Percentiles rank a stretch among this genome's conserved stretches.
Conservation (phyloP, 2,888 invertebrate genomes). For the Dryobotodes eremita region DNA sequence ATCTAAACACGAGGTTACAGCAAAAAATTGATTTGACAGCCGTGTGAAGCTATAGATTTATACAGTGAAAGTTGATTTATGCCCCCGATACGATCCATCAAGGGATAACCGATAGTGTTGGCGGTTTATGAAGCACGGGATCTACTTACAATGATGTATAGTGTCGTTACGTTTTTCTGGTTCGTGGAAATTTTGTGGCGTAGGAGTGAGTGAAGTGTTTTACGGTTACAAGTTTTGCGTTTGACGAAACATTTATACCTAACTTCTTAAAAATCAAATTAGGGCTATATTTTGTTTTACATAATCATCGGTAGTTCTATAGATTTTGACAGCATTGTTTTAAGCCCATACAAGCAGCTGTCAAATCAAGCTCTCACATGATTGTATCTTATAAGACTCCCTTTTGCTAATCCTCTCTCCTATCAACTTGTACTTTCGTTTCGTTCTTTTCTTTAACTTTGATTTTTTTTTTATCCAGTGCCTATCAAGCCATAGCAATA, state of each 20-base stretch:
- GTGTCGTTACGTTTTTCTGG: constrained; percentile 58
- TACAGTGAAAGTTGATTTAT: constrained; percentile 76
- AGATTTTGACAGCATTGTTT: background rate
- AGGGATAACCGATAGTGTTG: constrained; percentile 73
- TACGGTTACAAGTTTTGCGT: background rate
- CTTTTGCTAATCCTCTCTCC: no score
- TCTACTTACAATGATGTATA: constrained; percentile 66
- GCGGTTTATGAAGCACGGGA: constrained; percentile 56
- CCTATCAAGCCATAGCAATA: background rate
- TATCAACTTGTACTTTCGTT: background rate
- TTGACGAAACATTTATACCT: background rate
- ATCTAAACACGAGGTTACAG: constrained; percentile 67
- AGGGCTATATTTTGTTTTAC: background rate
- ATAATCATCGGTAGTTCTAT: background rate
- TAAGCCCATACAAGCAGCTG: background rate
- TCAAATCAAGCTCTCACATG: background rate
- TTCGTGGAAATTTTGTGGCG: constrained; percentile 14
- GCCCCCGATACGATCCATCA: constrained; percentile 76
- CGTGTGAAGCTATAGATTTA: constrained; percentile 73
- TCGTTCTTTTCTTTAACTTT: background rate
- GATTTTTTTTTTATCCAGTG: background rate
- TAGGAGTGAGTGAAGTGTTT: constrained; percentile 31
- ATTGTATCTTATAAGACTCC: background rate
- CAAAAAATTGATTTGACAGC: constrained; percentile 70
- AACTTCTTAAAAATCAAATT: background rate